These are phyloP conservation scores for Macrocentrus cingulum DNA, from an alignment of 1,140 invertebrate genomes.

Conservation along the genomic window DNA sequence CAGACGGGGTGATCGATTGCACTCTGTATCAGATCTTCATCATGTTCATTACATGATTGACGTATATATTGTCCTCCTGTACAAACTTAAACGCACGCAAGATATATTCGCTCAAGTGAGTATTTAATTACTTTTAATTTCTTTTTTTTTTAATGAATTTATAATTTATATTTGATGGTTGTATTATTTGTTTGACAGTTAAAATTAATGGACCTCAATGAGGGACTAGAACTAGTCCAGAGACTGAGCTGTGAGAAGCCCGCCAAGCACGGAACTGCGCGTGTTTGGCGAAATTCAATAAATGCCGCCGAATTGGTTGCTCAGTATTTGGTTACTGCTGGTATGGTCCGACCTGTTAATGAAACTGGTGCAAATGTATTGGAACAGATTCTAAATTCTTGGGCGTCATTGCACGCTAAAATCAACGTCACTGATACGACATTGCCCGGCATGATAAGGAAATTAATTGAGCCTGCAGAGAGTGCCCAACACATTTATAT, in stretches of 20 bases:
- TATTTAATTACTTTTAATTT: neutral
- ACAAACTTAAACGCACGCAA: slow-evolving; percentile 60
- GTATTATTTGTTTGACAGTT: slow-evolving; percentile 44
- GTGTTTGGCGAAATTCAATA: slow-evolving; percentile 58
- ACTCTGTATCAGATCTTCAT: slow-evolving; percentile 52
- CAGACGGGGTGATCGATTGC: slow-evolving; percentile 49
- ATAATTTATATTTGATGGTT: slow-evolving; percentile 15
- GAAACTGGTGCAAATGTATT: slow-evolving; percentile 59
- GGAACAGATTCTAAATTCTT: slow-evolving; percentile 56
- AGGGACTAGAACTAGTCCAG: slow-evolving; percentile 55
- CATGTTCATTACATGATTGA: slow-evolving; percentile 61
- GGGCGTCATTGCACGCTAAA: slow-evolving; percentile 53
- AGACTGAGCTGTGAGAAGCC: slow-evolving; percentile 55
- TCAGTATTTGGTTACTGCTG: slow-evolving; percentile 59
- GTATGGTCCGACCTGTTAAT: slow-evolving; percentile 58
- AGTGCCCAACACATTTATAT: slow-evolving; percentile 64
- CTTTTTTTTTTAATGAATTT: slow-evolving; percentile 10
- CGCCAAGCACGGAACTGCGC: slow-evolving; percentile 54
- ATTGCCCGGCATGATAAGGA: slow-evolving; percentile 58
- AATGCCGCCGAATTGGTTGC: slow-evolving; percentile 58
- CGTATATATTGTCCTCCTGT: slow-evolving; percentile 60
- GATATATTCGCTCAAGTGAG: slow-evolving; percentile 61
- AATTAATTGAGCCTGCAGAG: slow-evolving; percentile 61
- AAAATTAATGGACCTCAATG: slow-evolving; percentile 58
- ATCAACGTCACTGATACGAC: slow-evolving; percentile 50